A percentile compares a stretch with the other conserved stretches of the same genome.
phyloP scores from a whole-genome alignment of 2,888 invertebrate genomes.

The Marronus borbonicus region DNA sequence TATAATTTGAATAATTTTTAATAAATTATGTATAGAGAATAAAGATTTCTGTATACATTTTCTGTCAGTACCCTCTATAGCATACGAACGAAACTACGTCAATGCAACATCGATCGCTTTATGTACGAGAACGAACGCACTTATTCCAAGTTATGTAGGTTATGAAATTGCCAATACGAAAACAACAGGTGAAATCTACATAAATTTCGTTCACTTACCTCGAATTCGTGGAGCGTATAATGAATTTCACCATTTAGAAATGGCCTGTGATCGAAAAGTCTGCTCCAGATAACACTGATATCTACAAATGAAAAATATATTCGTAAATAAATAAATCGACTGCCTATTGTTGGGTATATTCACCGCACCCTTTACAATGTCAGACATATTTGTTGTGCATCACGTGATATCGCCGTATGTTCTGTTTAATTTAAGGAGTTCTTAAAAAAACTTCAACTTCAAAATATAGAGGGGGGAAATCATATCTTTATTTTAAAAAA shows the following conservation, averaged over 20 bases:
- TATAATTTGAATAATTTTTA: too few species aligned
- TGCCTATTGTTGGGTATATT: background rate
- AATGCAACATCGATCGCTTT: background rate
- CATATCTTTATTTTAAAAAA: too few species aligned
- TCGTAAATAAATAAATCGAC: conserved; percentile 54
- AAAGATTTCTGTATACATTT: conserved; percentile 3
- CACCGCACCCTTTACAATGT: conserved; percentile 65
- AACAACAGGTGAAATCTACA: conserved; percentile 13
- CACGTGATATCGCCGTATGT: conserved; percentile 35
- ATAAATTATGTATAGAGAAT: too few species aligned
- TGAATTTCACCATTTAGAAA: conserved; percentile 90
- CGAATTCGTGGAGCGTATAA: conserved; percentile 87
- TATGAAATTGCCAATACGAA: conserved; percentile 26
- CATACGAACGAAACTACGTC: too few species aligned
- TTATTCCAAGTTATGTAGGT: conserved; percentile 9
- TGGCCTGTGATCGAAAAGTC: conserved; percentile 90
- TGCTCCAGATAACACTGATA: conserved; percentile 86
- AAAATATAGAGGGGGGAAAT: too few species aligned
- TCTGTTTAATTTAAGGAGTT: background rate
- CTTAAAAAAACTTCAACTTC: too few species aligned
- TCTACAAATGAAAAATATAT: conserved; percentile 73
- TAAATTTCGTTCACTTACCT: conserved; percentile 74
- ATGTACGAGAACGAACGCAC: background rate
- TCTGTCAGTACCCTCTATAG: background rate
- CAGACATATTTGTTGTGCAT: conserved; percentile 61